A percentile compares a stretch with the other conserved stretches of the same genome.
Evolutionary conservation across 1,140 invertebrate genomes (phyloP).

Genomic region (Eciton burchellii): DNA sequence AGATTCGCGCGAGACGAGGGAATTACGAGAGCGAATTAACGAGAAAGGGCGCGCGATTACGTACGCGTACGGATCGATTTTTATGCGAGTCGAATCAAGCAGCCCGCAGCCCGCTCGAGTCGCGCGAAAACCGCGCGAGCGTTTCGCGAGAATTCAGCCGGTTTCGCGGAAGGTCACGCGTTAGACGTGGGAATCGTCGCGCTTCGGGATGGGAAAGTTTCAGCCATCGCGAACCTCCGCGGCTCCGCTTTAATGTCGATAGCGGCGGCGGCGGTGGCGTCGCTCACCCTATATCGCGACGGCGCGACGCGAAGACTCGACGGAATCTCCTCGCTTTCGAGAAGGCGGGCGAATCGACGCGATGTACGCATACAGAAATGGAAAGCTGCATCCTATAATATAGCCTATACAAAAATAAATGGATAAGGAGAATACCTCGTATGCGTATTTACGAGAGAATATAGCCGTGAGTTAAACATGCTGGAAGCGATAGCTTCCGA

Average conservation of each 20-base stretch:
- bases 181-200: neutral
- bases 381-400: no score
- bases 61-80: conserved; percentile 33
- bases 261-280: neutral
- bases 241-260: neutral
- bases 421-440: no score
- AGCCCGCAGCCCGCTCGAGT: no score
- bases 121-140: neutral
- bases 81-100: conserved; percentile 33
- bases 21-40: conserved; percentile 14
- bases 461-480: no score
- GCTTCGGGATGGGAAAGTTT: neutral
- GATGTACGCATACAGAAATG: no score
- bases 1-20: neutral
- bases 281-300: neutral
- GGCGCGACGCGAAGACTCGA: neutral
- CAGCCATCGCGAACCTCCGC: neutral
- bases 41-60: conserved; percentile 37
- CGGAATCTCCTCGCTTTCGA: no score
- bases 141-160: conserved; percentile 23
- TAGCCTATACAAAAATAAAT: no score
- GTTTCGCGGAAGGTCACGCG: conserved; percentile 19
- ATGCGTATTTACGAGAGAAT: no score
- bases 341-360: no score
- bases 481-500: no score